Evolutionary conservation across 2,797 vertebrate species (phyloP), one percentile per base, ranked within the genome.

Genomic region (Sebastes kiyomatsui): DNA sequence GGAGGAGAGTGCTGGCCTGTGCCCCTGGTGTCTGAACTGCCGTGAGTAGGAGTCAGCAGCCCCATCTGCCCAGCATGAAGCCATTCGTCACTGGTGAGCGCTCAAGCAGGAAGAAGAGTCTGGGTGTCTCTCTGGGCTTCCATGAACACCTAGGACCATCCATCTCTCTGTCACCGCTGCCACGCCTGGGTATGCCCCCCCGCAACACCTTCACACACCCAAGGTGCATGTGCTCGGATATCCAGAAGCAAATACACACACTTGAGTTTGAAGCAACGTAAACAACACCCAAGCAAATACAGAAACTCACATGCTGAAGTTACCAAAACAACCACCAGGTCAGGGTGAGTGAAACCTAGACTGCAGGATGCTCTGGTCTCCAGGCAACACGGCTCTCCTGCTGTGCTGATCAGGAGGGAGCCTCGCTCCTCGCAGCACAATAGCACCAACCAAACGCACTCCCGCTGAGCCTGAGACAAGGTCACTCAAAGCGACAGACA

Each of bases 31-130:
- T 78, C 83, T 82, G 72, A 80, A 81, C 86, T 78, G 69, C 77
- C 7, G 11, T 75, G 77, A 89, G 85, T 67, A 78, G 64, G 35
- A 80, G 70, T 89, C 72, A 6, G 59, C 35, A 72, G 83, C 58
- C 78, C 84, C 87, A 87, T 88, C 89, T 92, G 80, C 78, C 75
- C 74, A 71, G 77, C 73, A 72, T 75, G 80, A 85, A 90, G 79
- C 82, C 80, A 91, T 93, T 91, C 22, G 82, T 91, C 89, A 89
- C 81, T 38, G 75, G 69, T 81, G 90, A 92, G 86, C 4, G 4
- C 88, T 89, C 77, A 86, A 86, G 89, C 86, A 78, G 65, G 35
- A 80, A 70, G 79, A 72, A 67, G 78, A 86, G 81, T 85, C 49
- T 70, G 66, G 66, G 65, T 61, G 83, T 79, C 68, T 90, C 81